Percentiles rank a stretch among this genome's conserved stretches.
Evolutionary conservation across 2,888 invertebrate species (phyloP).

Genomic region (Atethmia centrago): DNA sequence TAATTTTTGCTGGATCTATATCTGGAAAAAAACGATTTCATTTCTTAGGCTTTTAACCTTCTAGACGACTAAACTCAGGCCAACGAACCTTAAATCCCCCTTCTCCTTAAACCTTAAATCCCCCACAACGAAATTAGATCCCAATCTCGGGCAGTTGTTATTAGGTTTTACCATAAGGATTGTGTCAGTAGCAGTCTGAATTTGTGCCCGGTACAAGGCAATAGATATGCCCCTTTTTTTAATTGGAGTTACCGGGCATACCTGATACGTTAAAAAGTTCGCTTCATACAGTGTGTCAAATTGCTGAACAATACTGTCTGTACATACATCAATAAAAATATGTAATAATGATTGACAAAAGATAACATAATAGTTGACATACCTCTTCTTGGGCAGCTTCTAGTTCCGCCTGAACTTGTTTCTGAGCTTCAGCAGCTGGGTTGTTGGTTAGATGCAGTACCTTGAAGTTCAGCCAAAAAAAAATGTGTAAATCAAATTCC

Average conservation of each 20-base stretch:
- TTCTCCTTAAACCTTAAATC: background rate
- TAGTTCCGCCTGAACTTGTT: conserved; percentile 92
- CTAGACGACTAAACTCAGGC: background rate
- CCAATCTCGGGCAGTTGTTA: too few relatives aligned
- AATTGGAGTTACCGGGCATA: background rate
- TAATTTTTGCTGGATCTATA: background rate
- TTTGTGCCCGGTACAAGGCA: background rate
- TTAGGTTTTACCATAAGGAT: background rate
- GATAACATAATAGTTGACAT: conserved; percentile 22
- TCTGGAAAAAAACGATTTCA: background rate
- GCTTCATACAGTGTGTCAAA: background rate
- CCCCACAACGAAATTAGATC: too few relatives aligned
- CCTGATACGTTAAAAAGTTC: background rate
- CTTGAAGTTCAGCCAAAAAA: conserved; percentile 68
- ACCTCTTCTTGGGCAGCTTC: conserved; percentile 93
- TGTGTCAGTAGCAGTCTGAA: background rate
- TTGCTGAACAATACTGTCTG: background rate
- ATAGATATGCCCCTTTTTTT: background rate
- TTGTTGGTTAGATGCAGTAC: conserved; percentile 93
- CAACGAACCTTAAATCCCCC: background rate
- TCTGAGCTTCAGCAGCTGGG: conserved; percentile 93
- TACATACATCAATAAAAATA: background rate
- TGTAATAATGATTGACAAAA: background rate
- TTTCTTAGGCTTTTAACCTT: background rate
- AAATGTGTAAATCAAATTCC: background rate